Base-by-base conservation (phyloP, 2,888 invertebrate species). In the Rhamnusium bicolor region DNA sequence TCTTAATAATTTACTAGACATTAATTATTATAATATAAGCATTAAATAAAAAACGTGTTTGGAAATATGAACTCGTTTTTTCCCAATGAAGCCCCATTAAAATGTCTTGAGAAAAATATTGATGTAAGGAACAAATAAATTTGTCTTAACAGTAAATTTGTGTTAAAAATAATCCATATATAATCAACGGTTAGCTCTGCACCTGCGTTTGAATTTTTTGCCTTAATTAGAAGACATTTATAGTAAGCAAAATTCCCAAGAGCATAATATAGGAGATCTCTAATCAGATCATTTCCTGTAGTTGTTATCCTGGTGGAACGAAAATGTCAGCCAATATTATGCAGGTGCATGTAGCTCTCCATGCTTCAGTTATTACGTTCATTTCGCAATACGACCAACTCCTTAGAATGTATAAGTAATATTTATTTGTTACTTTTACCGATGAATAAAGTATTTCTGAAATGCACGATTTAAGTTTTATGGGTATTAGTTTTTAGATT, bases 301-400 rank as follows among this genome's bases (percentile, higher is more conserved):
- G 72, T 76, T 76, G 76, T 63, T 77, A 76, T 69, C 78, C 74
- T 79, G 71, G 75, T 78, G 79, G 81, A 79, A 79, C 79, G 74
- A 62, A 74, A 70, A 69, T 67, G 70, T 68, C 58, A 73, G 69
- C 67, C 70, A 71, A 79, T 76, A 73, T 76, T 79, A 77, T 69
- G 63, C 72, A 69, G 72, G 69, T 82, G 83, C 83, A 84, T 82
- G 83, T 81, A 81, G 77, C 54, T 49, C 79, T 80, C 73, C 80
- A 84, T 80, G 84, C 81, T 82, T 81, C 82, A 81, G 77, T 81
- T 80, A 75, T 65, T 74, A 74, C 81, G 75, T 79, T 79, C 78
- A 81, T 80, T 83, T 75, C 10, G 21, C 21, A 46, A 47, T 49
- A 40, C 53, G 19, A 54, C 58, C 18, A 19, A 46, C 16, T 67